Evolutionary conservation across 2,888 invertebrate genomes (phyloP).

Genomic region (Geophilus truncorum): DNA sequence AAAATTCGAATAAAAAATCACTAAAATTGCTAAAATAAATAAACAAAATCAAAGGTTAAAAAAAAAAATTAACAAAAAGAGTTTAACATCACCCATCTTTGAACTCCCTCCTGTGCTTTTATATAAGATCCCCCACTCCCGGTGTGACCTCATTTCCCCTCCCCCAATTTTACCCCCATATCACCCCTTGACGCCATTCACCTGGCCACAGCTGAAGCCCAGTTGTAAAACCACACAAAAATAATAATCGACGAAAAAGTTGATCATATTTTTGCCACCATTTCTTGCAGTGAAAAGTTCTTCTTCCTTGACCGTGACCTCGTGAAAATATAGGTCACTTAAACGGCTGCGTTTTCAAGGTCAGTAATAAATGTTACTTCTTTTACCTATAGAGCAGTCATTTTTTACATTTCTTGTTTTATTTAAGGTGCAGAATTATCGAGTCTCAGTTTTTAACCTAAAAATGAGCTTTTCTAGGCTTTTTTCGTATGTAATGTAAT

Average conservation of each 20-base stretch:
- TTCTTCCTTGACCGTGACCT: slow-evolving; percentile 22
- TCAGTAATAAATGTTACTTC: neutral
- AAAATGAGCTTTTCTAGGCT: neutral
- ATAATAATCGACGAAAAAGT: neutral
- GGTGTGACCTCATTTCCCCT: neutral
- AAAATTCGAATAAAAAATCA: neutral
- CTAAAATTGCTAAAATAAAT: neutral
- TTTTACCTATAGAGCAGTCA: neutral
- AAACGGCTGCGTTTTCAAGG: slow-evolving; percentile 20
- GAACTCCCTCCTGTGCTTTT: neutral
- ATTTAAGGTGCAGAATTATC: neutral
- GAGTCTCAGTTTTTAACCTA: neutral
- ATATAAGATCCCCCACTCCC: neutral
- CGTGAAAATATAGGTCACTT: slow-evolving; percentile 13
- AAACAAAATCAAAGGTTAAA: neutral
- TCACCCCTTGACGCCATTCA: neutral
- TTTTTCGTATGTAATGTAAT: neutral
- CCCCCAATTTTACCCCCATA: neutral
- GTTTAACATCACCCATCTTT: neutral
- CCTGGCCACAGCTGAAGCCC: neutral
- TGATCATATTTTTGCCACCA: neutral
- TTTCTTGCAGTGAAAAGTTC: slow-evolving; percentile 22
- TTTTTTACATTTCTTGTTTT: neutral
- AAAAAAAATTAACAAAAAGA: neutral
- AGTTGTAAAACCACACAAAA: neutral